phyloP scores from a whole-genome alignment of 2,113 vertebrate species.

The Caranx melampygus region DNA sequence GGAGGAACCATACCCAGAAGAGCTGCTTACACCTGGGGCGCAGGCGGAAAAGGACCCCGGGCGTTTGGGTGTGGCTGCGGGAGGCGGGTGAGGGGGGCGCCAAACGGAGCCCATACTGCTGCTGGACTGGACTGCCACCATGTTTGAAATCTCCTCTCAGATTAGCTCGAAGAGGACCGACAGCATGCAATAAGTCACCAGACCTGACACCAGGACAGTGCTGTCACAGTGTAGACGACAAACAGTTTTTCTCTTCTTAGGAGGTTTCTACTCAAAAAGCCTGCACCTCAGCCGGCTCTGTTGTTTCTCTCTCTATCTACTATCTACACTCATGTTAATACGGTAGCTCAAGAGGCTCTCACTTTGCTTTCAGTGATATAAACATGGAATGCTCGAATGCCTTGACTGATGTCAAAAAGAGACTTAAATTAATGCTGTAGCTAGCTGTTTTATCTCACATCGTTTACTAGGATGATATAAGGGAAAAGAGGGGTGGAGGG shows the following conservation, averaged over 20 bases:
- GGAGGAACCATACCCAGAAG: conserved; percentile 47
- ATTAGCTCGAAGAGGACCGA: conserved; percentile 62
- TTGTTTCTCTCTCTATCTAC: conserved; percentile 41
- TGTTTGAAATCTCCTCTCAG: conserved; percentile 40
- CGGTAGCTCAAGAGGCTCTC: conserved; percentile 43
- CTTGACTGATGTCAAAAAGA: conserved; percentile 55
- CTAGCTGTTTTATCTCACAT: conserved; percentile 55
- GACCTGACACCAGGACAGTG: conserved; percentile 68
- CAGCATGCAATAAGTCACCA: conserved; percentile 84
- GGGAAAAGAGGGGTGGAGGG: conserved; percentile 1
- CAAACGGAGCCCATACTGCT: conserved; percentile 3
- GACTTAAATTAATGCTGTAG: conserved; percentile 71
- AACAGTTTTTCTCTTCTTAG: conserved; percentile 46
- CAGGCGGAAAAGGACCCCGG: conserved; percentile 40
- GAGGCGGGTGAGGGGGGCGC: conserved; percentile 23
- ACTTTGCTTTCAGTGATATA: conserved; percentile 63
- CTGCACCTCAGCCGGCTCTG: conserved; percentile 20
- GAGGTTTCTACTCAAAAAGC: conserved; percentile 46
- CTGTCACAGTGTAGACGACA: conserved; percentile 56
- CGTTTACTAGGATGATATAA: conserved; percentile 50
- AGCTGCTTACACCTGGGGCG: conserved; percentile 51
- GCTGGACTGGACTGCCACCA: conserved; percentile 39
- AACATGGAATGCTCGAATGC: conserved; percentile 74
- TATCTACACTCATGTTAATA: conserved; percentile 59
- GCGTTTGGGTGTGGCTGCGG: conserved; percentile 42